Percentiles rank a stretch among this genome's conserved stretches.
phyloP scores from a whole-genome alignment of 2,113 vertebrate genomes.

The Xenus cinereus region DNA sequence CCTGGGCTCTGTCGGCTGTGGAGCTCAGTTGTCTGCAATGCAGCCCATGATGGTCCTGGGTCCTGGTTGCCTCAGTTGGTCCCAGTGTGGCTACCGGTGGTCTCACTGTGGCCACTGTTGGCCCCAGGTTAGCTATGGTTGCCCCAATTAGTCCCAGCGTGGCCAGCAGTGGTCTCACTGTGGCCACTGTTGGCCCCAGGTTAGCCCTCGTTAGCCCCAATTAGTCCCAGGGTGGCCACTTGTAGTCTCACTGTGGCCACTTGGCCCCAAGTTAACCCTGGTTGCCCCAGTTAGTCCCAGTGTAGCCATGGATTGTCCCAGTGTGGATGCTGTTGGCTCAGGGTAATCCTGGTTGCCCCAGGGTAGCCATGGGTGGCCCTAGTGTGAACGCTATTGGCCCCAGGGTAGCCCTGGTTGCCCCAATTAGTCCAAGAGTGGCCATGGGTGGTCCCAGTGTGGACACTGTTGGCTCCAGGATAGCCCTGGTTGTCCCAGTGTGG shows the following conservation, averaged over 20 bases:
- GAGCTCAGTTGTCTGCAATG: rapidly evolving
- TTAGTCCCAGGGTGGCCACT: rapidly evolving
- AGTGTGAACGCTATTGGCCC: rapidly evolving
- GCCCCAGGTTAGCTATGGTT: no score
- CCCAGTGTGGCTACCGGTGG: no score
- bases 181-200: no score
- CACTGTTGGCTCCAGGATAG: neutral
- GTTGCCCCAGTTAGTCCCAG: no score
- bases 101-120: no score
- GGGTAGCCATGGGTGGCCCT: neutral
- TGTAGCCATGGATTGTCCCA: no score
- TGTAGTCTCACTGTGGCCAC: neutral
- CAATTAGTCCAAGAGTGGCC: neutral
- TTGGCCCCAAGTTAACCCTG: neutral
- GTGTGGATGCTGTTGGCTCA: neutral
- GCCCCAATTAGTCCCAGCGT: no score
- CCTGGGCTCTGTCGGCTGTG: rapidly evolving
- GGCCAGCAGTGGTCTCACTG: neutral
- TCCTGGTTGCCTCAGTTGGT: no score
- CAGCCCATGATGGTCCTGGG: no score
- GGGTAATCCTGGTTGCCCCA: neutral
- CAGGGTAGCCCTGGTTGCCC: rapidly evolving
- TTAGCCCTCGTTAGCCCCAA: neutral
- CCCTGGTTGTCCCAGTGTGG: neutral
- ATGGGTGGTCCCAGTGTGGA: neutral